Evolutionary conservation across 1,140 invertebrate genomes (phyloP).

Genomic region (Hormaphis cornu): DNA sequence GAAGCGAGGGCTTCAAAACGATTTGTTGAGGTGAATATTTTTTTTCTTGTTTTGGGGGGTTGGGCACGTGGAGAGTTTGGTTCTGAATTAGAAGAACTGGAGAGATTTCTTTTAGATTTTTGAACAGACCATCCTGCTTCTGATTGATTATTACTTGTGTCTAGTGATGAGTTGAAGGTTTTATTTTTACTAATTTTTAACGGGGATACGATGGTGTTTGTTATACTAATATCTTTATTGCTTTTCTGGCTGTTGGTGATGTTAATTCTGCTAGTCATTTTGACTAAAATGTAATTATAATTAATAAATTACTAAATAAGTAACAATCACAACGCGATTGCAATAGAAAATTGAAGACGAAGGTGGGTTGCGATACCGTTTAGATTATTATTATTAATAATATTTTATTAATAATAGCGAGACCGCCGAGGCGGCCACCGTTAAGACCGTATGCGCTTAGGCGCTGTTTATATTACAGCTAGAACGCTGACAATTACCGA

Average conservation of each 20-base stretch:
- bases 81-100: neutral
- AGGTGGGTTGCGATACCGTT: neutral
- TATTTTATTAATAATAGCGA: neutral
- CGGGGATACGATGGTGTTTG: neutral
- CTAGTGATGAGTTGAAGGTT: no score
- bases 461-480: neutral
- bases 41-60: neutral
- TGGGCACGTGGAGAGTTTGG: neutral
- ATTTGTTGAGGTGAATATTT: neutral
- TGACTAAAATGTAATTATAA: neutral
- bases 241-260: neutral
- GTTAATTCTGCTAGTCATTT: neutral
- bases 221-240: neutral
- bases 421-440: neutral
- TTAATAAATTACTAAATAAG: neutral
- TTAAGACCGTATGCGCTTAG: neutral
- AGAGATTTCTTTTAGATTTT: neutral
- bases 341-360: neutral
- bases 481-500: neutral
- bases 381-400: neutral
- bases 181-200: neutral
- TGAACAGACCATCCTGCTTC: neutral
- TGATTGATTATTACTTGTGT: neutral
- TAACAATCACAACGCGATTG: neutral
- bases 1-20: neutral